Evolutionary conservation across 2,888 invertebrate genomes (phyloP), one percentile per base, ranked within the genome.

Genomic region (Tortricodes alternella): DNA sequence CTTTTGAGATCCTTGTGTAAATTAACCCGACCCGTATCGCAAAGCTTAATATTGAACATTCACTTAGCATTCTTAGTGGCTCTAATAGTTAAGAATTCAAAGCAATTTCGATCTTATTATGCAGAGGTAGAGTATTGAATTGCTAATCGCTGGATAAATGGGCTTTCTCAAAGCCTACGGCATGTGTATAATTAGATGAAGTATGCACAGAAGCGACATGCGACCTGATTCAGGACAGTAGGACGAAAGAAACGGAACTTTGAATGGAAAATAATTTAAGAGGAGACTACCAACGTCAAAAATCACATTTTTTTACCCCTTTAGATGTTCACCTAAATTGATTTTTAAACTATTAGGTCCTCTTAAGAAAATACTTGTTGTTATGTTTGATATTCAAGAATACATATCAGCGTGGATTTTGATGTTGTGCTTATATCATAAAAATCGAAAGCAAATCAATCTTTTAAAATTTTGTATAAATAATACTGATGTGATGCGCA

Each of bases 91-190:
- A 39, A 39, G n/a, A 32, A 51, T 51, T 21, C 37, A 27, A 46
- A 38, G 46, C 37, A 53, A 53, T 46, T 21, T 13, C 37, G 37
- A 23, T 46, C 46, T 13, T 53, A 53, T 53, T 46, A 46, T 38
- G 29, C 37, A 38, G 21, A 32, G 29, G 29, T 24, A 43, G 34
- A 11, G 34, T 27, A 53, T 53, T 38, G 46, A 46, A 46, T 46
- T 38, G 37, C 32, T 21, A 32, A 53, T 38, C 29, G 16, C 29
- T 24, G 24, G 27, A 29, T 46, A 29, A 37, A 53, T 29, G 27
- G 15, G 37, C 35, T 53, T 37, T 16, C 44, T 46, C 27, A 44
- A 27, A 53, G 53, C 53, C 46, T 38, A 29, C 8, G 23, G 37
- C 29, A 16, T 29, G 11, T 51, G 23, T 32, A 46, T 53, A 46